Percentiles rank a stretch among this genome's conserved stretches.
phyloP scores from a whole-genome alignment of 2,888 invertebrate species.

The Xanthorhoe designata region DNA sequence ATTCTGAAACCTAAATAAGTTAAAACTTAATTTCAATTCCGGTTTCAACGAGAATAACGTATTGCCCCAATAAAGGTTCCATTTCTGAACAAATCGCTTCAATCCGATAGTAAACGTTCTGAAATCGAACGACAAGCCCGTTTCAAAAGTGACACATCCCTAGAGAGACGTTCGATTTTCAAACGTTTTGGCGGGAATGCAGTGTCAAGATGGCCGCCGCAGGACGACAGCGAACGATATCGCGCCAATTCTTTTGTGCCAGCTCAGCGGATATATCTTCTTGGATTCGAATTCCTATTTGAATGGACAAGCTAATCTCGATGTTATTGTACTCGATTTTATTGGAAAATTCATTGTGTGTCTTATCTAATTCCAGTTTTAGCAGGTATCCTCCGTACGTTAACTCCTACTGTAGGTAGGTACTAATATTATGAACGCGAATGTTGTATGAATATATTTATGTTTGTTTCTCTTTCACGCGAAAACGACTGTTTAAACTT shows the following conservation, averaged over 20 bases:
- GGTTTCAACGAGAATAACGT: constrained; percentile 26
- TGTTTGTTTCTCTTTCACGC: too few species aligned
- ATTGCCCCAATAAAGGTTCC: constrained; percentile 39
- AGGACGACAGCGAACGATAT: constrained; percentile 63
- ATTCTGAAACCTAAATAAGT: constrained; percentile 1
- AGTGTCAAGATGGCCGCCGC: constrained; percentile 55
- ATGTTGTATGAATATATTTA: too few species aligned
- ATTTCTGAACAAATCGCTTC: constrained; percentile 51
- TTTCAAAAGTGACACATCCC: constrained; percentile 51
- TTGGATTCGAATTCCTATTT: constrained; percentile 66
- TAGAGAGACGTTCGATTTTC: constrained; percentile 61
- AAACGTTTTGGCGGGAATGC: constrained; percentile 46
- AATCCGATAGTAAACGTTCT: constrained; percentile 68
- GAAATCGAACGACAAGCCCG: constrained; percentile 65
- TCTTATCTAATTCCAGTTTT: constrained; percentile 42
- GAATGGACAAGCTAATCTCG: constrained; percentile 76
- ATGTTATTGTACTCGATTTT: constrained; percentile 66
- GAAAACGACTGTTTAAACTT: too few species aligned
- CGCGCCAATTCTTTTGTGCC: constrained; percentile 78
- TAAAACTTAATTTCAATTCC: constrained; percentile 1
- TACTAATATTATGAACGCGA: constrained; percentile 1
- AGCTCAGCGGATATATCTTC: constrained; percentile 69
- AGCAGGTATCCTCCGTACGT: constrained; percentile 2
- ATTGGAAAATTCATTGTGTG: constrained; percentile 52
- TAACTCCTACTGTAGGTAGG: constrained; percentile 17